These are phyloP conservation scores for Athene cunicularia DNA, from an alignment of 2,113 vertebrate species.

Conservation along the genomic window DNA sequence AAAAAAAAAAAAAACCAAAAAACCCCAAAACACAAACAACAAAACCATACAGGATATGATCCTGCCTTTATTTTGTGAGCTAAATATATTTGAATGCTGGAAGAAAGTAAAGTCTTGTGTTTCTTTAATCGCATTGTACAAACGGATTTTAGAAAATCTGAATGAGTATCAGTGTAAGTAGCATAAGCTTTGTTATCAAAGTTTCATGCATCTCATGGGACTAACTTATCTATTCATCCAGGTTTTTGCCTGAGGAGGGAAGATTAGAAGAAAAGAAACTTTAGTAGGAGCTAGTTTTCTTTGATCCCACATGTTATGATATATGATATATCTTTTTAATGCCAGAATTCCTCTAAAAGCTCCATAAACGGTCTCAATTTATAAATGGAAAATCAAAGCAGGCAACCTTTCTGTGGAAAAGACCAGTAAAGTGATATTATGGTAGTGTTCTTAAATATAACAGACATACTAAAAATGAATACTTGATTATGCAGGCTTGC, in stretches of 20 bases:
- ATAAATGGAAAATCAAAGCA: neutral
- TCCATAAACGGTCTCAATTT: neutral
- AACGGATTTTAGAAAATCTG: neutral
- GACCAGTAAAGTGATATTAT: neutral
- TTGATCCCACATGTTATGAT: slow-evolving; percentile 23
- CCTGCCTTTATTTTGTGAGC: neutral
- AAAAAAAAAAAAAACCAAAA: neutral
- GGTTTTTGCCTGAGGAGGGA: slow-evolving; percentile 49
- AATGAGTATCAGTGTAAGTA: neutral
- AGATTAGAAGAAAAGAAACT: slow-evolving; percentile 31
- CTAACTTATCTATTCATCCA: slow-evolving; percentile 27
- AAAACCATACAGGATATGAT: neutral
- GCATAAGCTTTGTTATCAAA: neutral
- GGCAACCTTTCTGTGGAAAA: neutral
- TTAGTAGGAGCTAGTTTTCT: neutral
- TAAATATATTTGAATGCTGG: neutral
- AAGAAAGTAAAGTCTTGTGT: neutral
- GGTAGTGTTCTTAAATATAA: neutral
- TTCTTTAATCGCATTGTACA: neutral
- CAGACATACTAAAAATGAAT: neutral
- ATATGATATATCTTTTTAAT: neutral
- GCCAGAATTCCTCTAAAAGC: neutral
- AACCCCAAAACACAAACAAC: too few relatives aligned
- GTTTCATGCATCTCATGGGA: neutral
- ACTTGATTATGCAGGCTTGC: neutral